phyloP scores from a whole-genome alignment of 2,888 invertebrate species.

The Drosophila longiperda region DNA sequence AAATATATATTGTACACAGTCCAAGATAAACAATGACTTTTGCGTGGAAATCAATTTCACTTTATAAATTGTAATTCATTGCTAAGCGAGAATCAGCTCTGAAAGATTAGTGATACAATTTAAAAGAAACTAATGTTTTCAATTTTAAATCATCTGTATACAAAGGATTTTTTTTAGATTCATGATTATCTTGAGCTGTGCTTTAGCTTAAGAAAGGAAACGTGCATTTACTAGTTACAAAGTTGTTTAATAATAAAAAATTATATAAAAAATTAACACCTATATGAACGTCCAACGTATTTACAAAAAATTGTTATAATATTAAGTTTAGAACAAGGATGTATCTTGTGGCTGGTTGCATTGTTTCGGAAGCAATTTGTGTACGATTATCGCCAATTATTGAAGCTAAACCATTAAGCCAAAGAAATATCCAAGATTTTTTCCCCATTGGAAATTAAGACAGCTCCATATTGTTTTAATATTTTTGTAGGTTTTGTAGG shows the following conservation, averaged over 20 bases:
- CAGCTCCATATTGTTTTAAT: conserved; percentile 28
- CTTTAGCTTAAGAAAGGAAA: background rate
- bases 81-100: background rate
- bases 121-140: background rate
- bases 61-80: background rate
- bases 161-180: background rate
- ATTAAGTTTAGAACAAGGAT: conserved; percentile 18
- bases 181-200: conserved; percentile 9
- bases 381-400: conserved; percentile 8
- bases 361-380: conserved; percentile 1
- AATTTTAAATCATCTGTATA: background rate
- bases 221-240: conserved; percentile 25
- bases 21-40: background rate
- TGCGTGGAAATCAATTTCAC: no score
- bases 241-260: conserved; percentile 8
- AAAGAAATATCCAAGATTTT: conserved; percentile 39
- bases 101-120: background rate
- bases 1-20: conserved; percentile 14
- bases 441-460: conserved; percentile 13
- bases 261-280: background rate
- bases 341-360: conserved; percentile 23
- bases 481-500: conserved; percentile 29
- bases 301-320: conserved; percentile 17
- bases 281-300: conserved; percentile 19
- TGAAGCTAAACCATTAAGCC: conserved; percentile 12